Base-by-base conservation (phyloP, 2,888 invertebrate species). In the Oegoconia quadripuncta region DNA sequence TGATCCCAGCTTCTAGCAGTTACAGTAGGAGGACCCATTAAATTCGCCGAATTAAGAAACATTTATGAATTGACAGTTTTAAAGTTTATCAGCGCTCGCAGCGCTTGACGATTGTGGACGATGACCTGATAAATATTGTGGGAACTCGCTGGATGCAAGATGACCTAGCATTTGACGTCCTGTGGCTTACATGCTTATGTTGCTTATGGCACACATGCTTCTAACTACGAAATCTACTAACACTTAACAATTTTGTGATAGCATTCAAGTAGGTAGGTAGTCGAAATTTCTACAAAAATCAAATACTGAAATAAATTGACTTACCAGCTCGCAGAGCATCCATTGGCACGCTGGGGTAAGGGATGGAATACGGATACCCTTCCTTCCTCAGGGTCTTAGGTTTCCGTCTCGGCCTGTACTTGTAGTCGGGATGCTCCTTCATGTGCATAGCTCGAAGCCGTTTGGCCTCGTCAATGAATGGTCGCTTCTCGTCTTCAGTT, bases 401-500 rank as follows among this genome's bases (percentile, higher is more conserved):
- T 84, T 96, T 96, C 80, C 96, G 91, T 64, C 95, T 84, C 11
- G 97, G 97, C 53, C 97, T 83, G 89, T 97, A 97, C 79, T 97
- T 97, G 89, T 97, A 97, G 86, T 97, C 97, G 0, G 97, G 97
- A 74, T 97, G 95, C 59, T 97, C 96, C 81, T 95, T 96, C 96
- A 96, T 98, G 89, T 98, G 96, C 91, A 95, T 93, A 13, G 95
- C 95, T 30, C 98, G 90, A 57, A 98, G 90, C 46, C 98, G 91
- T 76, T 98, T 98, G 9, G 98, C 98, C 74, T 98, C 98, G 75
- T 98, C 98, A 54, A 98, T 98, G 87, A 98, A 98, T 16, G 98
- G 98, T 65, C 98, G 90, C 83, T 98, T 98, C 69, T 97, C 97
- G 54, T 95, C 93, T 84, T 98, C 98, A 2, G 95, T 93, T 29